Evolutionary conservation across 2,113 vertebrate species (phyloP), one percentile per base, ranked within the genome.

Genomic region (Notarius quadriscutis): DNA sequence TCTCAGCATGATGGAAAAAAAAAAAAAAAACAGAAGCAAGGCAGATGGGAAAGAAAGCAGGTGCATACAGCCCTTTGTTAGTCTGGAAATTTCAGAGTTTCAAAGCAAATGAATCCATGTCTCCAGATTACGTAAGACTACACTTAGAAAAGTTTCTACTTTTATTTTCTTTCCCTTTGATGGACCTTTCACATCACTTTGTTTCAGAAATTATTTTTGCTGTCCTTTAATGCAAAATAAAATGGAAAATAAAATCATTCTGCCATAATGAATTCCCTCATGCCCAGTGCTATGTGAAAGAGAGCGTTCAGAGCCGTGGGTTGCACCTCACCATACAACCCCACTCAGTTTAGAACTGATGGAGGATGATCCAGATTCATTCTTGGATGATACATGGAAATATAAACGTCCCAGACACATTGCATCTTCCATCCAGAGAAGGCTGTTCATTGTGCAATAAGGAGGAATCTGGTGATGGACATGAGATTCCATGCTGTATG

Each of bases 91-190:
- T 41, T 41, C 15, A 9, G 69, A 75, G 18, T 50, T 75, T 75
- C 41, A 25, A 4, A 25, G 20, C 50, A 75, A 50, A 50, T 10
- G 34, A 41, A 48, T 17, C 17, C 71, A 25, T 41, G 20, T 74
- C 41, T 48, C 48, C 71, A 74, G 71, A 74, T 74, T 75, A 75
- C 25, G 41, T 75, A 75, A 75, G 72, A 75, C 11, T 11, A 53
- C 48, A n/a, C 4, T 41, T 2, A 15, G 67, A 71, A 30, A 71
- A 34, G 20, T 25, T 20, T 48, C 41, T 75, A 22, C 4, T 75
- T 48, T 75, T 75, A 11, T 75, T 75, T 25, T 22, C 41, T 48
- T 50, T 50, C 18, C 18, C 14, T 48, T 50, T 41, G 50, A 50
- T 75, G 20, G 72, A 77, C 51, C 72, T 48, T 74, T 74, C 34